Evolutionary conservation across 2,888 invertebrate genomes (phyloP).

Genomic region (Agrypnus murinus): DNA sequence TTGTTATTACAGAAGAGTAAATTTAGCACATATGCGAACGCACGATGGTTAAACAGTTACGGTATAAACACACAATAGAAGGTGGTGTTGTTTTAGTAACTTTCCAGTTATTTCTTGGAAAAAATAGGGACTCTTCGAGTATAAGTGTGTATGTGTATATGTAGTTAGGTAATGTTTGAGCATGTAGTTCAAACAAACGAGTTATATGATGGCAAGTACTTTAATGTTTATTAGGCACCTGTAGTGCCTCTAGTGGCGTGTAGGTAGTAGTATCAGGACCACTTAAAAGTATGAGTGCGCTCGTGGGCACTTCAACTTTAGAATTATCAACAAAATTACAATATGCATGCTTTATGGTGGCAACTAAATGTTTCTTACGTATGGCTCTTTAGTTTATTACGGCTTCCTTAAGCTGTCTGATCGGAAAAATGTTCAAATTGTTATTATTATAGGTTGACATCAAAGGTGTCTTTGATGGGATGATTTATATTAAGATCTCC

Average conservation of each 20-base stretch:
- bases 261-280: slow-evolving; percentile 14
- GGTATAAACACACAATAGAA: no score
- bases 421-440: no score
- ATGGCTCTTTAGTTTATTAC: no score
- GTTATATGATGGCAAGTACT: slow-evolving; percentile 18
- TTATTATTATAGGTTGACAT: no score
- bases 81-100: slow-evolving; percentile 24
- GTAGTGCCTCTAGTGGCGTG: slow-evolving; percentile 14
- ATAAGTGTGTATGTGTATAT: no score
- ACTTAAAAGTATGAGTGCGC: slow-evolving; percentile 23
- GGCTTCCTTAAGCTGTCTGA: no score
- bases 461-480: no score
- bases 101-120: slow-evolving; percentile 27
- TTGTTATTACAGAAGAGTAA: background rate
- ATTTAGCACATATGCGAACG: background rate
- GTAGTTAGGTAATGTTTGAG: slow-evolving; percentile 16
- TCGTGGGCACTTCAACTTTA: slow-evolving; percentile 16
- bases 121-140: background rate
- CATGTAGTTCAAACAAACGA: slow-evolving; percentile 23
- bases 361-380: no score
- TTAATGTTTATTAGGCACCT: slow-evolving; percentile 16
- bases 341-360: no score
- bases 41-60: slow-evolving; percentile 4
- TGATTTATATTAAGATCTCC: no score
- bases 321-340: no score